Evolutionary conservation across 2,888 invertebrate genomes (phyloP).

Genomic region (Epiblema foenella): DNA sequence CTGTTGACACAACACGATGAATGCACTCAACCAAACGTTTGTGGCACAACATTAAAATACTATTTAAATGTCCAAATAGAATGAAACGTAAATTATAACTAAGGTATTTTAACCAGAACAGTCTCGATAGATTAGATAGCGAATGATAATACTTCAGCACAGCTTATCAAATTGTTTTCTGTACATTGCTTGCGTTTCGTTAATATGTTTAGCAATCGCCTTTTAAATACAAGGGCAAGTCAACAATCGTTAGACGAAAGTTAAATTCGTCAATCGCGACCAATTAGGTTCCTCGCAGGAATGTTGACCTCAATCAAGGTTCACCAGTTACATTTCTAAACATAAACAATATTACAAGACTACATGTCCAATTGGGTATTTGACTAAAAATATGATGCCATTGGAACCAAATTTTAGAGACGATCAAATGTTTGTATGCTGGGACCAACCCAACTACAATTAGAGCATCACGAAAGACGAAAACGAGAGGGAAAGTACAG

Average conservation of each 20-base stretch:
- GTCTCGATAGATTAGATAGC: constrained; percentile 75
- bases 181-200: constrained; percentile 52
- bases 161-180: constrained; percentile 70
- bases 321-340: not conserved
- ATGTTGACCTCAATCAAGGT: constrained; percentile 15
- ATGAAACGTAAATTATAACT: constrained; percentile 71
- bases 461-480: no score
- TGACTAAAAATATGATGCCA: no score
- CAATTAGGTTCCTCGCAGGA: constrained; percentile 26
- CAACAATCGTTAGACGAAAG: constrained; percentile 27
- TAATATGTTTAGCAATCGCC: constrained; percentile 50
- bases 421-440: no score
- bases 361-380: no score
- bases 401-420: no score
- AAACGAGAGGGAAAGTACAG: no score
- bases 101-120: constrained; percentile 67
- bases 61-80: constrained; percentile 60
- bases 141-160: constrained; percentile 62
- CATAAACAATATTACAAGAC: not conserved
- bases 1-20: constrained; percentile 53
- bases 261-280: constrained; percentile 20
- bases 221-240: constrained; percentile 51
- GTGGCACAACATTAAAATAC: constrained; percentile 53
- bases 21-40: constrained; percentile 51
- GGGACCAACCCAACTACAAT: no score